Base-by-base conservation (phyloP, 35 echinoderm and acorn worm species). In the Ophiothrix spiculata region DNA sequence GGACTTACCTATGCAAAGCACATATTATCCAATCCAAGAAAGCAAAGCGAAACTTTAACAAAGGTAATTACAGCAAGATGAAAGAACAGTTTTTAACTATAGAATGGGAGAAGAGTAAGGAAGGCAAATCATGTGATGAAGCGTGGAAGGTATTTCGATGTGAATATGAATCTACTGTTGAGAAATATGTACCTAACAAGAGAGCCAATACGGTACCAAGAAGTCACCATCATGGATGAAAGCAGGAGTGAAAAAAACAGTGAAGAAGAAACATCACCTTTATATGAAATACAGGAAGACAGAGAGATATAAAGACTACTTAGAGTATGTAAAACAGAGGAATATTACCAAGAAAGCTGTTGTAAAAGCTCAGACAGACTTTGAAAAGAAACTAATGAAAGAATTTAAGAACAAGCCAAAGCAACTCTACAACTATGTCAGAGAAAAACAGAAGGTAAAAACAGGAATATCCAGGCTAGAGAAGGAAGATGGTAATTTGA, bases 241-340 rank as follows among this genome's bases (percentile, higher is more conserved):
- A 76, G 74, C 74, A 28, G 4, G n/a, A 12, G 74, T 76, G 34
- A 76, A 76, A 28, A 76, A 35, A 35, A 12, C 74, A 12, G 74
- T 76, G 8, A 76, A 76, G 34, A 76, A 76, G 74, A 76, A 76
- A 28, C 74, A 76, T 28, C 74, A 76, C 8, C 25, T 76, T 8
- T 76, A 76, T 35, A 76, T 76, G 74, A 76, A 76, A 28, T 76
- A 76, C 74, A 76, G 74, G 74, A 76, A 76, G 74, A 31, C 74
- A 76, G 8, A 76, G 74, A 6, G 74, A 28, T 76, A 76, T 28
- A 76, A 76, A 28, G 74, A 76, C 74, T 76, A 76, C n/a, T 35
- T 76, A 28, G 74, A 76, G 25, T 76, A 76, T 35, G 29, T 12
- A 35, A 76, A 76, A 76, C 74, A 76, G n/a, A 76, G 74, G 74